These are phyloP conservation scores for Porites cylindrica DNA, from an alignment of 92 coral and sea anemone species.

Conservation along the genomic window DNA sequence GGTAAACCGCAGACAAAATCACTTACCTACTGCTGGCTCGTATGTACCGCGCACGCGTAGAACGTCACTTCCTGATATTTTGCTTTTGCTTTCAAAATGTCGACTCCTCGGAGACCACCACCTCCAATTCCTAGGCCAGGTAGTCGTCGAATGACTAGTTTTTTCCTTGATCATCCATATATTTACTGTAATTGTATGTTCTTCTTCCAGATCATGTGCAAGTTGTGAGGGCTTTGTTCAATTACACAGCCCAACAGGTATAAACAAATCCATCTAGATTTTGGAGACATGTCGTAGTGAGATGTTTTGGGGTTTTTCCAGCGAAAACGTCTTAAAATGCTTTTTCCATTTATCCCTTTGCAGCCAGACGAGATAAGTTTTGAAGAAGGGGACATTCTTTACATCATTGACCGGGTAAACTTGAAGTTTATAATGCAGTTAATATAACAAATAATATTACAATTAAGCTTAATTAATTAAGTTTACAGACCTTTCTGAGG, in stretches of 20 bases:
- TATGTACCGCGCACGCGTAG: not conserved
- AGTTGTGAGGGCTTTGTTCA: constrained; percentile 91
- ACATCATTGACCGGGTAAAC: constrained; percentile 91
- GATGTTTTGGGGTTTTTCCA: not conserved
- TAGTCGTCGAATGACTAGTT: constrained; percentile 23
- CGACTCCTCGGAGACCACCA: constrained; percentile 89
- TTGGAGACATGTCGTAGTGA: not conserved
- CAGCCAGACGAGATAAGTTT: constrained; percentile 96
- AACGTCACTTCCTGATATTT: constrained; percentile 3
- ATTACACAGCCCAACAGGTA: constrained; percentile 97
- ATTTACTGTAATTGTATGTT: not conserved
- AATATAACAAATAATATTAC: not conserved
- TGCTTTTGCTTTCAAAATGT: constrained; percentile 64
- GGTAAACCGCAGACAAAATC: constrained; percentile 7
- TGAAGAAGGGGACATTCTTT: constrained; percentile 97
- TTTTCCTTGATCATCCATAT: not conserved
- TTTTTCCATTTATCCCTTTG: constrained; percentile 20
- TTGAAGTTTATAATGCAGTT: not conserved
- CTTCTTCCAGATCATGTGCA: constrained; percentile 87
- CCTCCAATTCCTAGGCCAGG: constrained; percentile 99
- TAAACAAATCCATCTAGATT: not conserved
- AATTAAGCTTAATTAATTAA: too few species aligned
- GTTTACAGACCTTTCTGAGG: not conserved
- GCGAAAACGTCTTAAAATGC: not conserved
- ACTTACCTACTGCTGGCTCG: constrained; percentile 9